Evolutionary conservation across 2,888 invertebrate genomes (phyloP).

Genomic region (Rhorus exstirpatorius): DNA sequence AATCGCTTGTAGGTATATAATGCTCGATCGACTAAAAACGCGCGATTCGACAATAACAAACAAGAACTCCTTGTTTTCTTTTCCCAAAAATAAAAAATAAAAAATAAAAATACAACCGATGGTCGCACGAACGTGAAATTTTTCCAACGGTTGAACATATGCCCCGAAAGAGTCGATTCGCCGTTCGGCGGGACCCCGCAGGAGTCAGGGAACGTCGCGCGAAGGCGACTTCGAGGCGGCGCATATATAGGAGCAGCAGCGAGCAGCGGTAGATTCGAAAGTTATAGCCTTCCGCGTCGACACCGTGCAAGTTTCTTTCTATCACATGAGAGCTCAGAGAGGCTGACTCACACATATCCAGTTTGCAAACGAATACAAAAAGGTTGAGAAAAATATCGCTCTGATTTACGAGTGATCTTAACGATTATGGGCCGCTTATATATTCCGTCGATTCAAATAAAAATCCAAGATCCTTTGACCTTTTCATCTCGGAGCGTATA

Average conservation of each 20-base stretch:
- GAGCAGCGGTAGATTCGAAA: conserved; percentile 70
- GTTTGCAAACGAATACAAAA: conserved; percentile 37
- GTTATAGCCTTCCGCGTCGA: conserved; percentile 66
- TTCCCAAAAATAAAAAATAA: not conserved
- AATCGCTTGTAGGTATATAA: conserved; percentile 2
- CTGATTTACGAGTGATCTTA: conserved; percentile 52
- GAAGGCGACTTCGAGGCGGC: conserved; percentile 54
- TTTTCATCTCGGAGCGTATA: conserved; percentile 25
- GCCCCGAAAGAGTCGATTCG: conserved; percentile 59
- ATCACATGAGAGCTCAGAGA: conserved; percentile 12
- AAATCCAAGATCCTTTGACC: conserved; percentile 51
- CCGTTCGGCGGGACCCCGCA: conserved; percentile 58
- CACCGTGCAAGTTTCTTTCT: conserved; percentile 40
- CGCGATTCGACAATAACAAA: conserved; percentile 31
- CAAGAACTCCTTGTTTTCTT: conserved; percentile 1
- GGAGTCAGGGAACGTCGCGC: conserved; percentile 46
- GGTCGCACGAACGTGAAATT: conserved; percentile 75
- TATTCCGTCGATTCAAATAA: conserved; percentile 27
- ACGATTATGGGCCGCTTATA: conserved; percentile 37
- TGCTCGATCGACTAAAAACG: conserved; percentile 4
- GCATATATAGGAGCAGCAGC: not conserved
- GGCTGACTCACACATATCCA: conserved; percentile 30
- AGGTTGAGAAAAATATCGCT: conserved; percentile 40
- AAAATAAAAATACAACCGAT: not conserved
- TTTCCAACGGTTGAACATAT: conserved; percentile 78